A percentile compares a stretch with the other conserved stretches of the same genome.
These are phyloP conservation scores for Harpegnathos saltator DNA, from an alignment of 1,140 invertebrate species.

Conservation along the genomic window DNA sequence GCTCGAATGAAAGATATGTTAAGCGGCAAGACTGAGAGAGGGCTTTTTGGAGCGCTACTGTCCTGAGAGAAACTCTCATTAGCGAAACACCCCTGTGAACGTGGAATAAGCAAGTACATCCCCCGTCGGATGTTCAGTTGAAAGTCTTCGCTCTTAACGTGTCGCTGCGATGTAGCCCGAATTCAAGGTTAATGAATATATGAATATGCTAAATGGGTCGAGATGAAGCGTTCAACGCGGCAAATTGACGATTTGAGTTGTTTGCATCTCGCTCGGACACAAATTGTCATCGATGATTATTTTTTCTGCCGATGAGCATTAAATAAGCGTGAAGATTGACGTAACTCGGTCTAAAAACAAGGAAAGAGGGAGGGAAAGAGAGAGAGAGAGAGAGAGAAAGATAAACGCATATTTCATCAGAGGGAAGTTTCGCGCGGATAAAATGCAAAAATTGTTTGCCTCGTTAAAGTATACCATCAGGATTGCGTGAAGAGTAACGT, in stretches of 20 bases:
- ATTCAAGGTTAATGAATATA: slow-evolving; percentile 28
- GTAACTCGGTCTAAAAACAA: neutral
- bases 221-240: slow-evolving; percentile 10
- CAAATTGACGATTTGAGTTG: neutral
- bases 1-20: neutral
- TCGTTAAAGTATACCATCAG: neutral
- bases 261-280: neutral
- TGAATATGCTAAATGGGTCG: slow-evolving; percentile 41
- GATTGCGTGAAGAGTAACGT: neutral
- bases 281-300: neutral
- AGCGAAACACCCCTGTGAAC: neutral
- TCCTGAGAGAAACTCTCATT: neutral
- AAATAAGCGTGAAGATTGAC: neutral
- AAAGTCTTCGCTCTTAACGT: neutral
- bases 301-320: neutral
- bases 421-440: neutral
- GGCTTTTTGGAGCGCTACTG: neutral
- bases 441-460: neutral
- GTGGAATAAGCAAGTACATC: neutral
- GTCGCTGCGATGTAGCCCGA: neutral
- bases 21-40: neutral
- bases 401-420: neutral
- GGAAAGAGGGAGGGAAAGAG: too few species aligned
- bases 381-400: too few species aligned
- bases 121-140: neutral